Conservation (phyloP, 2,797 vertebrate genomes). For the Falco biarmicus region DNA sequence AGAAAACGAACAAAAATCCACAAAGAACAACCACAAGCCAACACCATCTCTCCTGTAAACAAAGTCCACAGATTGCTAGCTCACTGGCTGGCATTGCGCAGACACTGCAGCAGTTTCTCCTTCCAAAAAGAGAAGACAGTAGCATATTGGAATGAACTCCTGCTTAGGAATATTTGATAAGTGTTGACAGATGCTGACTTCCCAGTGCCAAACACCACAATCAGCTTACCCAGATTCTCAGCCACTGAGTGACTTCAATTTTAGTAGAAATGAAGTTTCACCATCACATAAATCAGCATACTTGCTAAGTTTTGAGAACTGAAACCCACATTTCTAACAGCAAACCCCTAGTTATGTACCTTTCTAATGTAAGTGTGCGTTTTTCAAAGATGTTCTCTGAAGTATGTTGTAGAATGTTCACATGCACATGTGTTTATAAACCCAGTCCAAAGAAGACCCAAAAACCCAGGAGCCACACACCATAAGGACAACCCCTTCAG, state of each 20-base stretch:
- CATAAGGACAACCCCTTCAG: not conserved
- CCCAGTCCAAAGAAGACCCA: not conserved
- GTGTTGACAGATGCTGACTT: slow-evolving; percentile 46
- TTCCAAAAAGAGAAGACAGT: slow-evolving; percentile 34
- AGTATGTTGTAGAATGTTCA: not conserved
- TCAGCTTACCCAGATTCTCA: not conserved
- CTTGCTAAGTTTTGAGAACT: not conserved
- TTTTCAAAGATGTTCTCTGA: not conserved
- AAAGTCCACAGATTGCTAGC: not conserved
- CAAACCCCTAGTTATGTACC: not conserved
- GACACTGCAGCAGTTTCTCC: slow-evolving; percentile 28
- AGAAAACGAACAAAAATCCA: not conserved
- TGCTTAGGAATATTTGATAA: slow-evolving; percentile 39
- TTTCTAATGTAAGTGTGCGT: not conserved
- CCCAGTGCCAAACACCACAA: not conserved
- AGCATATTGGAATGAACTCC: not conserved
- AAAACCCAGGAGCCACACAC: not conserved
- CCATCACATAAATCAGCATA: not conserved
- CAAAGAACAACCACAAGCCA: not conserved
- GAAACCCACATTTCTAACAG: not conserved
- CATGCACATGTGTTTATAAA: not conserved
- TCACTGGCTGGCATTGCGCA: not conserved
- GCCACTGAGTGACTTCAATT: not conserved
- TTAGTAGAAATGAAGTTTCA: not conserved
- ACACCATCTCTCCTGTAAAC: not conserved